Base-by-base conservation (phyloP, 2,113 vertebrate species). In the Psilopogon haemacephalus region DNA sequence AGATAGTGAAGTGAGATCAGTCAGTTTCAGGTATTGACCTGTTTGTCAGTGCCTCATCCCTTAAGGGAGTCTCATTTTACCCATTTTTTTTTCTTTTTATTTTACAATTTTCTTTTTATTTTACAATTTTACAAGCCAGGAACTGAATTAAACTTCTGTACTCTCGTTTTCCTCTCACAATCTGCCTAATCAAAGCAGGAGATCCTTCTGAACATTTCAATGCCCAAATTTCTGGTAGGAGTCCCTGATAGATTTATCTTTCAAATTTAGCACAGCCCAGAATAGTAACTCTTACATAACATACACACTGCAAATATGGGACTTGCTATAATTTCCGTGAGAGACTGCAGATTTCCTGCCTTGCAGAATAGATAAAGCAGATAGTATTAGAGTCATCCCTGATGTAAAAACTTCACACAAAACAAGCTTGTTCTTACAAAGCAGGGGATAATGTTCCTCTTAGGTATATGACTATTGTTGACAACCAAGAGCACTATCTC, bases 231-330 rank as follows among this genome's bases (percentile, higher is more conserved):
- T 58, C 82, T 93, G 58, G 85, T 90, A 86, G 64, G 91, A 93
- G 85, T 78, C 75, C 90, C 93, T 72, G 69, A 81, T 87, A 94
- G 80, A 90, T 95, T 92, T 94, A 46, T 91, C 69, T 95, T 85
- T 92, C 91, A 96, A 93, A 94, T 83, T 84, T 84, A 93, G 81
- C 77, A 74, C 44, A 69, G 83, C 89, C 58, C 60, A 85, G 74
- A 79, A 94, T 86, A 95, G 86, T 89, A 95, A 94, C 89, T 93
- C 88, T 96, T 96, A 95, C 89, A 81, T 96, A 96, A 97, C 77
- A 74, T 80, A 92, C 50, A 93, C 93, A 89, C 81, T 93, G 78
- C 86, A 91, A 91, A 95, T 74, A 82, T 4, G n/a, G 80, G 71
- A 64, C 76, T 94, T 75, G 80, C 64, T 94, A 11, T 85, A 58